A percentile compares a stretch with the other conserved stretches of the same genome.
Conservation (phyloP, 2,797 vertebrate genomes). For the Sebastes dallii region DNA sequence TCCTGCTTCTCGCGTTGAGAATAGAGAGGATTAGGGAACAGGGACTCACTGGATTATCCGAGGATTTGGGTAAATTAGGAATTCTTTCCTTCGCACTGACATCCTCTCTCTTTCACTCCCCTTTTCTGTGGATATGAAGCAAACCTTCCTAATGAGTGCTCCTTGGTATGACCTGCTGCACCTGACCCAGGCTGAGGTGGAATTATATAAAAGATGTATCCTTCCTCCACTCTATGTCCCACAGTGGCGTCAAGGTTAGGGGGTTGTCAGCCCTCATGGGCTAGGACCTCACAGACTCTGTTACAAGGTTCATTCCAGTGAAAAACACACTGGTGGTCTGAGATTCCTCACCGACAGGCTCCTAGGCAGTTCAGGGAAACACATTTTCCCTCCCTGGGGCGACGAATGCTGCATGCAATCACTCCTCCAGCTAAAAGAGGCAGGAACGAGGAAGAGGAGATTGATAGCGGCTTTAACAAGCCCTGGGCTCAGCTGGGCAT, state of each 20-base stretch:
- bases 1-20: slow-evolving; percentile 19
- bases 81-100: slow-evolving; percentile 57
- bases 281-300: slow-evolving; percentile 51
- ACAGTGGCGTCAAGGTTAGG: slow-evolving; percentile 36
- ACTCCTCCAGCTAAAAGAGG: slow-evolving; percentile 59
- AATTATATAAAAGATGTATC: slow-evolving; percentile 43
- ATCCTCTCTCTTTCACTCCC: slow-evolving; percentile 36
- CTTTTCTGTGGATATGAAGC: slow-evolving; percentile 46
- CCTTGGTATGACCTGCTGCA: slow-evolving; percentile 50
- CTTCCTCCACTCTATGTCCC: neutral
- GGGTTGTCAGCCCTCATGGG: slow-evolving; percentile 44
- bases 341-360: slow-evolving; percentile 53
- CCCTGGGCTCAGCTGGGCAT: slow-evolving; percentile 59
- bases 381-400: slow-evolving; percentile 61
- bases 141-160: slow-evolving; percentile 63
- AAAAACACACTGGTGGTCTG: slow-evolving; percentile 53
- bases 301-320: slow-evolving; percentile 60
- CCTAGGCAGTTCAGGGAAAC: slow-evolving; percentile 48
- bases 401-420: slow-evolving; percentile 69
- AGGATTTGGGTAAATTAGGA: slow-evolving; percentile 76
- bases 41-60: slow-evolving; percentile 68
- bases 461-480: slow-evolving; percentile 66
- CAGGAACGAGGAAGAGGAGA: slow-evolving; percentile 59
- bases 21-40: slow-evolving; percentile 57
- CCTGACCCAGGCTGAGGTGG: slow-evolving; percentile 37